phyloP scores from a whole-genome alignment of 2,888 invertebrate genomes.

The Coleophora flavipennella region DNA sequence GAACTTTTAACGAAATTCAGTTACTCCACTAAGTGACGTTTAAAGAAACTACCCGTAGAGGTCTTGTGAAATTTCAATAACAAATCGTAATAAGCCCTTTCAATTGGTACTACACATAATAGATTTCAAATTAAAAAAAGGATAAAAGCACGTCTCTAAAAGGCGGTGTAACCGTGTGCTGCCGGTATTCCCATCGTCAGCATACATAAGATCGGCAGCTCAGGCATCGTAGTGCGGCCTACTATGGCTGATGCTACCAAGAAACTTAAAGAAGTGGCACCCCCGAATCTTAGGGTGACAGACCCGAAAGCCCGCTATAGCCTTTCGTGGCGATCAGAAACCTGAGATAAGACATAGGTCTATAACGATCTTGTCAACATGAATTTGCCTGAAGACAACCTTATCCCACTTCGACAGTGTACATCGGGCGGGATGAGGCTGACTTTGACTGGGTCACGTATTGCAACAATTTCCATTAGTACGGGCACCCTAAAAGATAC shows the following conservation, averaged over 20 bases:
- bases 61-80: too few species aligned
- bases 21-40: too few species aligned
- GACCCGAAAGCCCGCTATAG: background rate
- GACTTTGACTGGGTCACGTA: conserved; percentile 10
- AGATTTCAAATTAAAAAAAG: too few species aligned
- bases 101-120: too few species aligned
- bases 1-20: too few species aligned
- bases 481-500: conserved; percentile 24
- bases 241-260: background rate
- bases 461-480: conserved; percentile 24
- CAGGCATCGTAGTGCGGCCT: background rate
- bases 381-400: background rate
- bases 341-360: background rate
- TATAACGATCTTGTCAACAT: background rate
- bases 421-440: conserved; percentile 7
- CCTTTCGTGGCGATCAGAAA: background rate
- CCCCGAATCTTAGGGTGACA: background rate
- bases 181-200: background rate
- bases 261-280: background rate
- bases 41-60: too few species aligned
- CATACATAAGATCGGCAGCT: background rate
- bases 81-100: too few species aligned
- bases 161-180: background rate
- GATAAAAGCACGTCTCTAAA: background rate
- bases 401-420: conserved; percentile 2